Evolutionary conservation across 2,888 invertebrate species (phyloP).

Genomic region (Allolobophora icterica): DNA sequence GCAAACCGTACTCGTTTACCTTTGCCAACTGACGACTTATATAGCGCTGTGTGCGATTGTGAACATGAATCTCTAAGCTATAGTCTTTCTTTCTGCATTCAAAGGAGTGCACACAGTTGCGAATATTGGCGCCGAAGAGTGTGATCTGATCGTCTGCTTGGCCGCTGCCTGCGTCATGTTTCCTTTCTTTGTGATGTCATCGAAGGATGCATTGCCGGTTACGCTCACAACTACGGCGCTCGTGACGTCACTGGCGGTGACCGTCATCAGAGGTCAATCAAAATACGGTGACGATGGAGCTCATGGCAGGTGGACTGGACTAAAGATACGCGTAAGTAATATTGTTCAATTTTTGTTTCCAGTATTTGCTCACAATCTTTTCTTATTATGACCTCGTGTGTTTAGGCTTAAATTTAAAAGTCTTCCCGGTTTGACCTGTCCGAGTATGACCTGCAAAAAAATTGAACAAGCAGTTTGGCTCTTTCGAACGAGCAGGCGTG

Average conservation of each 20-base stretch:
- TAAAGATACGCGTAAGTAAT: no score
- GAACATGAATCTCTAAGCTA: neutral
- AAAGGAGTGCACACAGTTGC: conserved; percentile 88
- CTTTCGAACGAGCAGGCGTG: no score
- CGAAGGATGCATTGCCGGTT: conserved; percentile 41
- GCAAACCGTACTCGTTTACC: neutral
- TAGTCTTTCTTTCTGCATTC: conserved; percentile 44
- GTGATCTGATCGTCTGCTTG: conserved; percentile 76
- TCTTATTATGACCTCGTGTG: no score
- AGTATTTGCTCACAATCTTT: neutral
- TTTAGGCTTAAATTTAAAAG: no score
- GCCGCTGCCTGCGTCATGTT: conserved; percentile 77
- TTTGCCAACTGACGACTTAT: neutral
- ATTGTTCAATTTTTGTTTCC: no score
- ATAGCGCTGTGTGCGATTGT: neutral
- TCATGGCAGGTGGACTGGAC: neutral
- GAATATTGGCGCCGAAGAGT: conserved; percentile 84
- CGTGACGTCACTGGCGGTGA: conserved; percentile 50
- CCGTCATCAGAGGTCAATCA: neutral
- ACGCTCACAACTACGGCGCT: conserved; percentile 49
- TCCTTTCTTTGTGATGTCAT: conserved; percentile 68
- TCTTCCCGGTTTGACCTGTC: no score
- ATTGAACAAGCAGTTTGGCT: no score
- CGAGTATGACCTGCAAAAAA: no score
- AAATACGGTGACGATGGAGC: no score